Percentiles rank a stretch among this genome's conserved stretches.
phyloP scores from a whole-genome alignment of 2,888 invertebrate species.

The Charanyca ferruginea region DNA sequence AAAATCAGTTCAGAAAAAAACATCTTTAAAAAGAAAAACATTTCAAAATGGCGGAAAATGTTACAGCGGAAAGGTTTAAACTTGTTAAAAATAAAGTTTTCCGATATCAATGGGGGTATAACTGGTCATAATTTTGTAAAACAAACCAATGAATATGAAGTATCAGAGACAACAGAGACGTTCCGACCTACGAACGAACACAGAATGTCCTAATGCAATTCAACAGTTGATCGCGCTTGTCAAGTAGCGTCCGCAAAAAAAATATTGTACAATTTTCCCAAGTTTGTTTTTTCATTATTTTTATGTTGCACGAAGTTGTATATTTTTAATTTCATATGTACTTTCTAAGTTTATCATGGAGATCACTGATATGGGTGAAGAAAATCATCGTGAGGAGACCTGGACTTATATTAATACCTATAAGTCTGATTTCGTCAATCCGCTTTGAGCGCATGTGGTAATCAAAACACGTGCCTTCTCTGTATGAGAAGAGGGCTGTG shows the following conservation, averaged over 20 bases:
- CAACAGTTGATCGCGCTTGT: conserved; percentile 79
- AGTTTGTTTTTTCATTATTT: too few relatives aligned
- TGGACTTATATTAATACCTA: too few relatives aligned
- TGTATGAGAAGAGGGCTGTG: too few relatives aligned
- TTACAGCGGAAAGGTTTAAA: conserved; percentile 47
- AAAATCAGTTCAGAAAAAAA: background rate
- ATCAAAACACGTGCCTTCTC: too few relatives aligned
- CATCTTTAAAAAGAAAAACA: conserved; percentile 17
- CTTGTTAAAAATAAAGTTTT: conserved; percentile 66
- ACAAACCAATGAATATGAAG: conserved; percentile 77
- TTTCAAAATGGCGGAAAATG: conserved; percentile 30
- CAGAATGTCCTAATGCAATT: conserved; percentile 82
- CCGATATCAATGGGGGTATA: conserved; percentile 50
- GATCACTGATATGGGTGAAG: too few relatives aligned
- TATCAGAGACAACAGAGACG: conserved; percentile 69
- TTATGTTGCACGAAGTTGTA: too few relatives aligned
- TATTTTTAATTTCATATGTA: too few relatives aligned
- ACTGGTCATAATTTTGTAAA: conserved; percentile 48
- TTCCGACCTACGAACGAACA: conserved; percentile 71
- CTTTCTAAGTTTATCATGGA: too few relatives aligned
- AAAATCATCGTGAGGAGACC: too few relatives aligned
- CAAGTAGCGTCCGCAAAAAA: conserved; percentile 72
- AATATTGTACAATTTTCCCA: background rate
- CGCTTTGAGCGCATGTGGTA: too few relatives aligned
- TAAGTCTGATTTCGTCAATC: too few relatives aligned